phyloP scores from a whole-genome alignment of 1,140 invertebrate genomes.

The Idris sp. region DNA sequence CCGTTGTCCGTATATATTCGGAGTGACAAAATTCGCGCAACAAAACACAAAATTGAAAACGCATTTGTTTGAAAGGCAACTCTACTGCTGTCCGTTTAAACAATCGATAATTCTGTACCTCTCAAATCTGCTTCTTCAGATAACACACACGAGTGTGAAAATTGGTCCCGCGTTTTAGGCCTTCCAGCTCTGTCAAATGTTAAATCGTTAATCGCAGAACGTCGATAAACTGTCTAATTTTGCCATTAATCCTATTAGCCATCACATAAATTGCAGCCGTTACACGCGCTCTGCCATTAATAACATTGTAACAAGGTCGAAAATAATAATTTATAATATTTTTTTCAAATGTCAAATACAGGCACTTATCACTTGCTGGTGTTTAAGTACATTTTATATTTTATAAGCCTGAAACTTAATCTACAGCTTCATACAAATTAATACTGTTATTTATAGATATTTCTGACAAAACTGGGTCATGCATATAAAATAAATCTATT shows the following conservation, averaged over 20 bases:
- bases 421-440: too few relatives aligned
- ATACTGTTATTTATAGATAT: too few relatives aligned
- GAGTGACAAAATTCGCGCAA: conserved; percentile 24
- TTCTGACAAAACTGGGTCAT: too few relatives aligned
- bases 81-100: too few relatives aligned
- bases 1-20: conserved; percentile 34
- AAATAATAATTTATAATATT: conserved; percentile 67
- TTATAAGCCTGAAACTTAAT: too few relatives aligned
- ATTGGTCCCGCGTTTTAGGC: too few relatives aligned
- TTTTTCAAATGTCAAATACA: conserved; percentile 53
- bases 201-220: conserved; percentile 48
- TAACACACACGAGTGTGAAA: conserved; percentile 28
- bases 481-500: too few relatives aligned
- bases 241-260: conserved; percentile 66
- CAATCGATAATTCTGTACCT: too few relatives aligned
- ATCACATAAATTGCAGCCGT: conserved; percentile 62
- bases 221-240: conserved; percentile 69
- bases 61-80: conserved; percentile 24
- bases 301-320: conserved; percentile 56
- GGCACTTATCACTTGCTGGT: too few relatives aligned
- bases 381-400: too few relatives aligned
- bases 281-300: conserved; percentile 57
- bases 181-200: conserved; percentile 24
- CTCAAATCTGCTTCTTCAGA: conserved; percentile 48
- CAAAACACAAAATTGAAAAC: conserved; percentile 41